Conservation (phyloP, 1,140 invertebrate genomes). For the Drosophila sturtevanti region DNA sequence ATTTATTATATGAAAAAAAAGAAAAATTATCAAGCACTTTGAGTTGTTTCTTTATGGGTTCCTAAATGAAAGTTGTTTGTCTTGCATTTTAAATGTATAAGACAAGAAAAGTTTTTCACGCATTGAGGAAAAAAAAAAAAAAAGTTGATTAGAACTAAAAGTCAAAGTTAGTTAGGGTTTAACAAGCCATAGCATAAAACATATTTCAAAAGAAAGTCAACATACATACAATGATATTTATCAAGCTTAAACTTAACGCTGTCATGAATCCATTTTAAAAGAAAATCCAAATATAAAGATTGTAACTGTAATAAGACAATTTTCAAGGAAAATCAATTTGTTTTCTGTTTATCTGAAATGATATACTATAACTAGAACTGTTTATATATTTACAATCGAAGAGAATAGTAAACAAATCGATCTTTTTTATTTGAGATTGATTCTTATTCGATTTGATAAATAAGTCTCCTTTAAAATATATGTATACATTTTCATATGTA, state of each 20-base stretch:
- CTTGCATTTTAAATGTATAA: slow-evolving; percentile 12
- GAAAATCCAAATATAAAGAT: background rate
- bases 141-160: slow-evolving; percentile 41
- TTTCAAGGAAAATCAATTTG: too few species aligned
- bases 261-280: slow-evolving; percentile 3
- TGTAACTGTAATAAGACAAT: background rate
- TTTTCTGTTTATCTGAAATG: too few species aligned
- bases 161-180: slow-evolving; percentile 1
- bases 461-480: too few species aligned
- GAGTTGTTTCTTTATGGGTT: slow-evolving; percentile 15
- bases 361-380: too few species aligned
- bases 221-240: slow-evolving; percentile 9
- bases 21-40: slow-evolving; percentile 11
- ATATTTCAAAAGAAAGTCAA: slow-evolving; percentile 13
- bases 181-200: slow-evolving; percentile 13
- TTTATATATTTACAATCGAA: too few species aligned
- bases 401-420: too few species aligned
- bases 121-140: background rate
- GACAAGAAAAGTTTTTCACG: background rate
- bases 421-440: too few species aligned
- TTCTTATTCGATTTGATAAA: too few species aligned
- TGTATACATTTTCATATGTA: too few species aligned
- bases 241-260: background rate
- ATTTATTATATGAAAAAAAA: slow-evolving; percentile 40
- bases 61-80: slow-evolving; percentile 48